Evolutionary conservation across 2,113 vertebrate species (phyloP).

Genomic region (Callocephalon fimbriatum): DNA sequence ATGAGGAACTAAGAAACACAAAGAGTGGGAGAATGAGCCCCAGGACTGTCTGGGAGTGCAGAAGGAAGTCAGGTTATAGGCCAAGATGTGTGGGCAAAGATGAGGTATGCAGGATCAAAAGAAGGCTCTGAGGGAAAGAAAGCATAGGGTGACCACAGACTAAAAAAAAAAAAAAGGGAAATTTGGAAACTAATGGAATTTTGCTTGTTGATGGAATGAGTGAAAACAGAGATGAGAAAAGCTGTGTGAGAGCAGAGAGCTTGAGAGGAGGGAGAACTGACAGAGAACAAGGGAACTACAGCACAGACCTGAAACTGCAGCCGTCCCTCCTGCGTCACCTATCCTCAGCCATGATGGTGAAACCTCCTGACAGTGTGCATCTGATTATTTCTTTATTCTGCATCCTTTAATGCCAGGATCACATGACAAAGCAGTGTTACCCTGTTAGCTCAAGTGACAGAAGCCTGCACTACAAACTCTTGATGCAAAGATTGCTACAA

Average conservation of each 20-base stretch:
- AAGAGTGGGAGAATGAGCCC: background rate
- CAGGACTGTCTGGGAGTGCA: background rate
- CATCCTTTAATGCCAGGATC: background rate
- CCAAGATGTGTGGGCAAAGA: background rate
- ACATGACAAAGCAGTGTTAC: background rate
- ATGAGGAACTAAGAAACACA: background rate
- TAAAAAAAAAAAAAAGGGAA: background rate
- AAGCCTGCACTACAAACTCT: background rate
- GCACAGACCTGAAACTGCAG: background rate
- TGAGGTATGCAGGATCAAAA: background rate
- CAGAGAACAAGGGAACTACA: background rate
- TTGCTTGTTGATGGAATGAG: background rate
- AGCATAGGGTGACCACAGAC: background rate
- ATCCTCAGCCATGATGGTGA: background rate
- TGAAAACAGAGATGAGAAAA: background rate
- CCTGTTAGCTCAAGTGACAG: background rate
- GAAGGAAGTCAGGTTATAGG: background rate
- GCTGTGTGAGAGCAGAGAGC: background rate
- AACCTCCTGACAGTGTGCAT: background rate
- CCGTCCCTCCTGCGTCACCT: background rate
- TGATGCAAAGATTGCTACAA: background rate
- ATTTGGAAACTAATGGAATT: background rate
- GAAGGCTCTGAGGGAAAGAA: background rate
- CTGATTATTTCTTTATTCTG: constrained; percentile 6
- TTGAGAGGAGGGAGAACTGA: background rate